Evolutionary conservation across 2,888 invertebrate species (phyloP), one percentile per base, ranked within the genome.

Genomic region (Arrhopalites spinosus): DNA sequence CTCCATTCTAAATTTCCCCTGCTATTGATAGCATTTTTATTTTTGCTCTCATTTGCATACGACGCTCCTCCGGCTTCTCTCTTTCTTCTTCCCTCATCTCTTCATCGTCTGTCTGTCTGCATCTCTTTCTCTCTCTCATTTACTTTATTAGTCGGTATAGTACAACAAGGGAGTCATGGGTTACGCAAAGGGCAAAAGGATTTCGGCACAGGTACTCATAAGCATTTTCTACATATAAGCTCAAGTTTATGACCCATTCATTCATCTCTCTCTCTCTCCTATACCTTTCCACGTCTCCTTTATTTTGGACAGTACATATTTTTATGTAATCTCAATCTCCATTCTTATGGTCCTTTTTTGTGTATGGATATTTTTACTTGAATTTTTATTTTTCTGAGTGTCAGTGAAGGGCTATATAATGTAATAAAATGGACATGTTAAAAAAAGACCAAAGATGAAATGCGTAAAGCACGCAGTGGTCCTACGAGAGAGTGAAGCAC

Each of bases 1-100:
- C 73, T 53, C 45, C 13, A n/a, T 53, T 73, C 73, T 66, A 59
- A 27, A 11, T n/a, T 68, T 69, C 75, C 75, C 75, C 69, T 64
- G n/a, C 75, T 75, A 75, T 75, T 75, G 75, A 75, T 64, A 74
- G 70, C 63, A 75, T 75, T 75, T 75, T 75, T 75, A 75, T 75
- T 63, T 75, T 75, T 63, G 45, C 50, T 47, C 75, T 69, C 75
- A 75, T 75, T 75, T 75, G 36, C 75, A 75, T 75, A 75, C 45
- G 23, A n/a, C n/a, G n/a, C n/a, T n/a, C n/a, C n/a, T n/a, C n/a
- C n/a, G n/a, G n/a, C 45, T 43, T 25, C 27, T 72, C 27, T 45
- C n/a, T 36, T 59, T 43, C 61, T 56, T 8, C 59, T 25, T 56
- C 23, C 29, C 53, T 69, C 53, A 20, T n/a, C 53, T 27, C 61